Base-by-base conservation (phyloP, 2,888 invertebrate species). In the Metallyticus violacea region DNA sequence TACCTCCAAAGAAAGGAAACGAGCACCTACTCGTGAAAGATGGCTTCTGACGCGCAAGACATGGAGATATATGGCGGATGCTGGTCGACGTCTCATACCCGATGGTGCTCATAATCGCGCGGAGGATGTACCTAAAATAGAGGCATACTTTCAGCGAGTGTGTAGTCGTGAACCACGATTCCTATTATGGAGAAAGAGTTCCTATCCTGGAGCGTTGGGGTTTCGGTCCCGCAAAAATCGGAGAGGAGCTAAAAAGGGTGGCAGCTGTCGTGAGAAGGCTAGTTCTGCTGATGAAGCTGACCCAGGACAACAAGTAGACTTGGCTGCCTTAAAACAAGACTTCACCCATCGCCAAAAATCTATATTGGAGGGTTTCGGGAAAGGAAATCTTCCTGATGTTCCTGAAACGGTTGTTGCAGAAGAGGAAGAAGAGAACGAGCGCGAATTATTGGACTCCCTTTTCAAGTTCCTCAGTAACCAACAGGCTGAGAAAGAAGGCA, bases 41-140 rank as follows among this genome's bases (percentile, higher is more conserved):
- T 97, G 97, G 97, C 93, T 97, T 88, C 93, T 97, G 87, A 97
- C 97, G 80, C 93, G 97, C 87, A 97, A 97, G 92, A 97, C 97
- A 82, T 97, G 97, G 97, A 94, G 97, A 90, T 97, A 97, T 92
- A 97, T 97, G 97, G 95, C 97, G n/a, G 97, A 97, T 90, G 97
- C 97, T 40, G 97, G 97, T 80, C 95, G 96, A 87, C 96, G 96
- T 90, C 93, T 97, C 85, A 95, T 97, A 87, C 97, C 97, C n/a
- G 97, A 97, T 85, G 96, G 96, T 26, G 93, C 94, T 4, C 94
- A 94, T 90, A 96, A 96, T 91, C 93, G 95, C 5, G 91, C 93
- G 0, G 97, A 97, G 90, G 97, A 97, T 90, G 93, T 97, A 87
- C 95, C 96, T 2, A 95, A 95, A 89, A 95, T 97, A 89, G 97